These are phyloP conservation scores for Temnothorax curvispinosus DNA, from an alignment of 1,140 invertebrate species.

Conservation along the genomic window DNA sequence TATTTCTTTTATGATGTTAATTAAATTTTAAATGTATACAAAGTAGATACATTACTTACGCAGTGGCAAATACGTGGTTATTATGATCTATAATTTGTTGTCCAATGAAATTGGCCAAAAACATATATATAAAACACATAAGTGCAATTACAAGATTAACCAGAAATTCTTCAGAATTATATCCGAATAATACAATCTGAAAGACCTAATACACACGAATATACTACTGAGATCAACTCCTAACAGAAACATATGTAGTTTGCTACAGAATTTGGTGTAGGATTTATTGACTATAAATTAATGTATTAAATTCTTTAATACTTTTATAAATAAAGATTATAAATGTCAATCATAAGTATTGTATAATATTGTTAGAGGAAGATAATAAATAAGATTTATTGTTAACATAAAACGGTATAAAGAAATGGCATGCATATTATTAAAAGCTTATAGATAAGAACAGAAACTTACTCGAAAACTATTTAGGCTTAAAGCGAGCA, in stretches of 20 bases:
- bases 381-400: background rate
- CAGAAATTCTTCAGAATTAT: background rate
- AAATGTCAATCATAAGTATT: no score
- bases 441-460: background rate
- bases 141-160: fast-evolving
- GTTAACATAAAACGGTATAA: background rate
- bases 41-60: slow-evolving; percentile 11
- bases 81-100: slow-evolving; percentile 16
- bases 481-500: slow-evolving; percentile 3
- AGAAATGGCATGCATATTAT: background rate
- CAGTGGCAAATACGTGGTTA: background rate
- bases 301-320: no score
- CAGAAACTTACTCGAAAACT: background rate
- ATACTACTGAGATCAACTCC: background rate
- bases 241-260: no score
- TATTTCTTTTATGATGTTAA: no score
- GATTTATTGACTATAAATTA: no score
- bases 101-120: background rate
- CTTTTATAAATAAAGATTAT: no score
- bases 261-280: no score
- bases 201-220: background rate
- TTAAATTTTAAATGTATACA: background rate
- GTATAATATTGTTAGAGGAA: background rate
- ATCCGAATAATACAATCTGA: background rate
- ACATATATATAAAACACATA: background rate